These are phyloP conservation scores for Leucopsar rothschildi DNA, from an alignment of 2,113 vertebrate genomes.

Conservation along the genomic window DNA sequence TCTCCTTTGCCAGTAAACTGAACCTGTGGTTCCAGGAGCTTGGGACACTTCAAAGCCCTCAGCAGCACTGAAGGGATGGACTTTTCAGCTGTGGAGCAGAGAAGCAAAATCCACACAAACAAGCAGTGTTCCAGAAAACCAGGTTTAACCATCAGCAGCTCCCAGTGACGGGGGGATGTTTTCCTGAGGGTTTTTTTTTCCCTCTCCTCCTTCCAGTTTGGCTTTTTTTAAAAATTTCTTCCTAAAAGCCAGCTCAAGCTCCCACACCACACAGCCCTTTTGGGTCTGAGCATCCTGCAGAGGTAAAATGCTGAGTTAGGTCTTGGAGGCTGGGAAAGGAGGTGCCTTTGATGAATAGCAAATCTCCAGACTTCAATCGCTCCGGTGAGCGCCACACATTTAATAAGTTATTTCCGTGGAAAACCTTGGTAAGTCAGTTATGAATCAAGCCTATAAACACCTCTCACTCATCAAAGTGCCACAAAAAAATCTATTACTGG, in stretches of 20 bases:
- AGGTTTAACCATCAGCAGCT: constrained; percentile 46
- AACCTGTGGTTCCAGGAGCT: constrained; percentile 38
- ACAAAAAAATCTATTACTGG: constrained; percentile 54
- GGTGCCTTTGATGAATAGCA: constrained; percentile 69
- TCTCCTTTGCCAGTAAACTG: neutral
- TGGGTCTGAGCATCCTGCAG: neutral
- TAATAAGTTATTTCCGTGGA: constrained; percentile 83
- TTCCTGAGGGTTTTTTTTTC: neutral
- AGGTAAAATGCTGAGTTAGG: constrained; percentile 55
- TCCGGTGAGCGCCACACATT: constrained; percentile 56
- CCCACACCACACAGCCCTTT: neutral
- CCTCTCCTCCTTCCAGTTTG: neutral
- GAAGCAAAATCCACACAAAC: constrained; percentile 42
- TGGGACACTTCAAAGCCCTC: constrained; percentile 34
- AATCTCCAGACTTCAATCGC: constrained; percentile 66
- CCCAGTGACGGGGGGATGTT: neutral
- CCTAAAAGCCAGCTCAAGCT: neutral
- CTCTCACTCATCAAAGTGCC: constrained; percentile 75
- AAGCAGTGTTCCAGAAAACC: constrained; percentile 44
- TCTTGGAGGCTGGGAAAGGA: neutral
- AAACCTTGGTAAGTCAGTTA: constrained; percentile 72
- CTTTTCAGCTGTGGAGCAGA: neutral
- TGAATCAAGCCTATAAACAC: constrained; percentile 80
- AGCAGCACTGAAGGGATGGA: neutral
- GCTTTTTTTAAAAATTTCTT: neutral